Evolutionary conservation across 2,888 invertebrate genomes (phyloP).

Genomic region (Formica aserva): DNA sequence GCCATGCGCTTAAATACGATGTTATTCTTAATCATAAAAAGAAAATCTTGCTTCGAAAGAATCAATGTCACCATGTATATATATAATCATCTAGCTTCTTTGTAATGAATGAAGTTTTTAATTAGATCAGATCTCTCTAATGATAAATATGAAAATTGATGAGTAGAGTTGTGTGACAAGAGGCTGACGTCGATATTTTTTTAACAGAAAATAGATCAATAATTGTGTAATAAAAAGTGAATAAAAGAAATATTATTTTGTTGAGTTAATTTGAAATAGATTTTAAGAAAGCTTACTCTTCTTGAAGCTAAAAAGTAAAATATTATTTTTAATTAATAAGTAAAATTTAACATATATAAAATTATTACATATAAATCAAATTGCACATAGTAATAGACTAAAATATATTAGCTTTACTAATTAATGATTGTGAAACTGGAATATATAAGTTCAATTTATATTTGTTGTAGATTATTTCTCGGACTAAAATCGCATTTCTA

Average conservation of each 20-base stretch:
- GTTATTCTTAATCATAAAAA: constrained; percentile 40
- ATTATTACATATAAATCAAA: not conserved
- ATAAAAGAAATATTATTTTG: not conserved
- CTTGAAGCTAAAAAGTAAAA: not conserved
- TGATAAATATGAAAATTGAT: not conserved
- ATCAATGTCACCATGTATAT: not conserved
- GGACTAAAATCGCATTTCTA: not conserved
- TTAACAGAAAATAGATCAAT: not conserved
- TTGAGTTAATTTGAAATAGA: constrained; percentile 1
- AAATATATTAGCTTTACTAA: not conserved
- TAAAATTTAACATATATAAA: constrained; percentile 2
- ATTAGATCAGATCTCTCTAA: not conserved
- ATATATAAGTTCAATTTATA: not conserved
- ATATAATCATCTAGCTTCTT: not conserved
- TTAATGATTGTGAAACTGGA: not conserved
- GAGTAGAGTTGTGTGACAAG: not conserved
- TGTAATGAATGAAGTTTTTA: not conserved
- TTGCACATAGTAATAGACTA: constrained; percentile 15
- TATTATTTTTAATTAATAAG: constrained; percentile 13
- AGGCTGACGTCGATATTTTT: not conserved
- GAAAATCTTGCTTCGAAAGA: not conserved
- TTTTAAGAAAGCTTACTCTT: not conserved
- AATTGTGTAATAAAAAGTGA: not conserved
- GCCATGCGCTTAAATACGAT: constrained; percentile 39
- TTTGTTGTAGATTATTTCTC: not conserved